phyloP scores from a whole-genome alignment of 2,888 invertebrate genomes.

The Biston stratarius region DNA sequence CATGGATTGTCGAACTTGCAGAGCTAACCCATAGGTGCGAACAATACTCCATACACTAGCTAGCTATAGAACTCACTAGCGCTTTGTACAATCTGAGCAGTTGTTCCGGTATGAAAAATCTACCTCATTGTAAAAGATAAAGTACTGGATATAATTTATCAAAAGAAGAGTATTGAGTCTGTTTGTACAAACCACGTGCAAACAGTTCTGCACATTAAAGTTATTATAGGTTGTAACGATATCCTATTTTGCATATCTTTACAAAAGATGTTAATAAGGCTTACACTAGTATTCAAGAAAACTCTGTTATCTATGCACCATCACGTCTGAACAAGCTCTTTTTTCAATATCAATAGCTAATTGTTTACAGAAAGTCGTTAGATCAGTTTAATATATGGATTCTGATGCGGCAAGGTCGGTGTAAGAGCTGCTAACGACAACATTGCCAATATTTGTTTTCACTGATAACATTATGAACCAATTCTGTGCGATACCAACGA shows the following conservation, averaged over 20 bases:
- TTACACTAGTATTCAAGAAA: conserved; percentile 7
- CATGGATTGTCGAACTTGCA: no score
- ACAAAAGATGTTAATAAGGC: conserved; percentile 24
- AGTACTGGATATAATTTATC: not conserved
- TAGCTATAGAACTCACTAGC: no score
- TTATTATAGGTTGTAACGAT: conserved; percentile 21
- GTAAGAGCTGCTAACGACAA: conserved; percentile 72
- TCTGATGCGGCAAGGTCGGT: conserved; percentile 69
- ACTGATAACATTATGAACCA: conserved; percentile 83
- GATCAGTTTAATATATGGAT: conserved; percentile 70
- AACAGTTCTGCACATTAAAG: conserved; percentile 24
- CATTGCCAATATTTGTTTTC: conserved; percentile 77
- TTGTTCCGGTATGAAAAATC: no score
- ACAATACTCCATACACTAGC: no score
- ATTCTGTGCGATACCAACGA: conserved; percentile 78
- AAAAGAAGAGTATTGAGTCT: not conserved
- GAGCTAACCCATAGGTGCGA: no score
- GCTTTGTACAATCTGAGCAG: no score
- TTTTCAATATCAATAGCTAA: conserved; percentile 62
- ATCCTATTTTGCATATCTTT: conserved; percentile 24
- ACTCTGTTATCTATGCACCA: conserved; percentile 27
- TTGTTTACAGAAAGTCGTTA: conserved; percentile 61
- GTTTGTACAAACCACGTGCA: not conserved
- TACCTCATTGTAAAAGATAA: no score
- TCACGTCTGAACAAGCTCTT: conserved; percentile 49